Percentiles rank a stretch among this genome's conserved stretches.
phyloP scores from a whole-genome alignment of 2,888 invertebrate species.

The Limnephilus lunatus region DNA sequence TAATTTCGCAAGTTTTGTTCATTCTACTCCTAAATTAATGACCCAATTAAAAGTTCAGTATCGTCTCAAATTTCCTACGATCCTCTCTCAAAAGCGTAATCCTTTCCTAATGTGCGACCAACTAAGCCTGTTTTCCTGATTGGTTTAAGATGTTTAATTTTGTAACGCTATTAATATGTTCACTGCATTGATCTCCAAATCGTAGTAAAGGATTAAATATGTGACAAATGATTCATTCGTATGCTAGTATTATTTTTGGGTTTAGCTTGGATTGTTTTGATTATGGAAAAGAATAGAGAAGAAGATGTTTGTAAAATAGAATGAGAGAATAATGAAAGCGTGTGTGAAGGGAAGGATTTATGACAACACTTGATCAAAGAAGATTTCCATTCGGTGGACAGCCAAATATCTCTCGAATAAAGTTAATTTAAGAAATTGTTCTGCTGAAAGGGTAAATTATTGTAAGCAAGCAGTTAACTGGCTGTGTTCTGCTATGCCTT shows the following conservation, averaged over 20 bases:
- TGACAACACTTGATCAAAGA: background rate
- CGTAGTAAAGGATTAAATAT: background rate
- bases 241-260: background rate
- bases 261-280: background rate
- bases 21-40: too few relatives aligned
- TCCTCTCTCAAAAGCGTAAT: background rate
- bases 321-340: background rate
- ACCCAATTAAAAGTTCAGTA: background rate
- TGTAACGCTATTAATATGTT: background rate
- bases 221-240: background rate
- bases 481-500: too few relatives aligned
- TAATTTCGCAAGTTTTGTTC: too few relatives aligned
- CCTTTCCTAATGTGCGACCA: background rate
- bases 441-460: too few relatives aligned
- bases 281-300: background rate
- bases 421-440: too few relatives aligned
- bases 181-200: background rate
- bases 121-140: background rate
- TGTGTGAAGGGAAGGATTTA: background rate
- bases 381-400: background rate
- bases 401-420: background rate
- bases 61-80: background rate
- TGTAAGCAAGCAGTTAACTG: too few relatives aligned
- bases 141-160: background rate
- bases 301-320: background rate